Evolutionary conservation across 2,113 vertebrate species (phyloP).

Genomic region (Mixornis gularis): DNA sequence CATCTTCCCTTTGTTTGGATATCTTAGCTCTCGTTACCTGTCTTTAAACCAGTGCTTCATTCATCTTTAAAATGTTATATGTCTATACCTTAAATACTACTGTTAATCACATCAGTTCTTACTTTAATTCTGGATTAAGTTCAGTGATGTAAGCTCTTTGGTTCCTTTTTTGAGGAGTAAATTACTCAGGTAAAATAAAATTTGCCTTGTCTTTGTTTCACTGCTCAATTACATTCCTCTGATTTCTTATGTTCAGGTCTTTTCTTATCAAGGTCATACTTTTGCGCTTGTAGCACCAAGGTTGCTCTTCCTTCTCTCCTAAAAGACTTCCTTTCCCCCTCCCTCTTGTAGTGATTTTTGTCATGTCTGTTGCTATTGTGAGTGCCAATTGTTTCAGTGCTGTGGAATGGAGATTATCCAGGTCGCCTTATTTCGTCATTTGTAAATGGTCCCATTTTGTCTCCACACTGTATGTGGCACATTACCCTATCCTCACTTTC

Average conservation of each 20-base stretch:
- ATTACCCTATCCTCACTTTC: not conserved
- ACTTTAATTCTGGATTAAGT: not conserved
- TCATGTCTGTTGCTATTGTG: not conserved
- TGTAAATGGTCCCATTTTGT: not conserved
- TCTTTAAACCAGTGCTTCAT: not conserved
- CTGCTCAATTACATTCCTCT: not conserved
- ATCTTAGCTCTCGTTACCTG: not conserved
- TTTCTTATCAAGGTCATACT: not conserved
- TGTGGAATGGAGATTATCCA: not conserved
- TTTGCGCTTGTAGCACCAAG: not conserved
- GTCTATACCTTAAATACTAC: not conserved
- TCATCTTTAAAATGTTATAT: not conserved
- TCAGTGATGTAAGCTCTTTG: not conserved
- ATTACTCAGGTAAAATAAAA: not conserved
- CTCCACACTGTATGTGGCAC: not conserved
- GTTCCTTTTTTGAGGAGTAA: not conserved
- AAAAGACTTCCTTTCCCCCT: not conserved
- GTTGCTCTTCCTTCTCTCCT: not conserved
- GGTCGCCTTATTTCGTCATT: not conserved
- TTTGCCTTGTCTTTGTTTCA: not conserved
- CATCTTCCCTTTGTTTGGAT: not conserved
- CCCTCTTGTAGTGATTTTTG: not conserved
- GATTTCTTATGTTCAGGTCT: not conserved
- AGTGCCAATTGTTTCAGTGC: not conserved
- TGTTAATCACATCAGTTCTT: not conserved